Base-by-base conservation (phyloP, 2,888 invertebrate genomes). In the Sinotaia quadrata region DNA sequence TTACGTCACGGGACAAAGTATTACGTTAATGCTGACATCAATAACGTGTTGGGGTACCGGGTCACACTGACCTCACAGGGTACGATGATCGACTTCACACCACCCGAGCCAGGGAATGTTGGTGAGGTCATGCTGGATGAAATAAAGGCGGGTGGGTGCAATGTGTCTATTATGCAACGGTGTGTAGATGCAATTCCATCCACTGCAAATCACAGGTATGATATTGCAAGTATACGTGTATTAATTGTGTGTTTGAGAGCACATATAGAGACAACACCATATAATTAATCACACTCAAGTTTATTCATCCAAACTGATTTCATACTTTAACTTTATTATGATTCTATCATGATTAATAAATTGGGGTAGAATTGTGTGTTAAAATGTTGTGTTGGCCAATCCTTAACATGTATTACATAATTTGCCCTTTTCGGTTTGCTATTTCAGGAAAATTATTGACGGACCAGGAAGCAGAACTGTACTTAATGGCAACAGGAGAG, bases 401-500 rank as follows among this genome's bases (percentile, higher is more conserved):
- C n/a, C n/a, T n/a, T n/a, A n/a, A n/a, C n/a, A n/a, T n/a, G n/a
- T n/a, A n/a, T n/a, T n/a, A n/a, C n/a, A n/a, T n/a, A n/a, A n/a
- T n/a, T n/a, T n/a, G n/a, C n/a, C 47, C 4, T 47, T 8, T 7
- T 47, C 21, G n/a, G 18, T 47, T 2, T 56, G 15, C 2, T 2
- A 5, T 4, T 76, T 1, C 49, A 81, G 81, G 59, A 71, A 71
- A 18, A 76, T 83, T 10, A 72, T 75, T 33, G 83, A 83, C 68
- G 83, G 81, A 5, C 44, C 59, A 24, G 80, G 76, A 1, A 71
- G 77, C 24, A 72, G 44, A 15, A 80, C 83, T 2, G 74, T 83
- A 18, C 79, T 82, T 56, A 82, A 81, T 71, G 82, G 83, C 10
- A 77, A 79, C 58, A 71, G 75, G 33, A 75, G 75, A 31, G 33